Conservation (phyloP, 1,140 invertebrate genomes). For the Bursaphelenchus mucronatus region DNA sequence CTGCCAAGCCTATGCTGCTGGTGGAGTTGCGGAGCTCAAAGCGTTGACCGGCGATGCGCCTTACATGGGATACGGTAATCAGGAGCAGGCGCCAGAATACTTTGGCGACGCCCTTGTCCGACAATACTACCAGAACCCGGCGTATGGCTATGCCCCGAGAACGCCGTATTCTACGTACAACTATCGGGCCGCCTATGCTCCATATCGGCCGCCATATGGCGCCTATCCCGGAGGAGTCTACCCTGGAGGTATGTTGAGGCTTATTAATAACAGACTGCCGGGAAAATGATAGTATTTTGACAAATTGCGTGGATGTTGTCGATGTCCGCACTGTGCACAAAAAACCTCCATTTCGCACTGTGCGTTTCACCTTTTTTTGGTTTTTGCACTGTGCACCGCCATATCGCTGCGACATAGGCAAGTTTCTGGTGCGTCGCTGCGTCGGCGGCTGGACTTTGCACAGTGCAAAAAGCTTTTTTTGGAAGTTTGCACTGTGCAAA, state of each 20-base stretch:
- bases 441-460: too few species aligned
- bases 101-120: slow-evolving; percentile 30
- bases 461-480: too few species aligned
- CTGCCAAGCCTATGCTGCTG: slow-evolving; percentile 11
- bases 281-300: slow-evolving; percentile 5
- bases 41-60: slow-evolving; percentile 43
- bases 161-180: slow-evolving; percentile 17
- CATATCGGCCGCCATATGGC: slow-evolving; percentile 4
- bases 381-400: too few species aligned
- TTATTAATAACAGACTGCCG: neutral
- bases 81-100: slow-evolving; percentile 43
- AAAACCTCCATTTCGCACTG: too few species aligned
- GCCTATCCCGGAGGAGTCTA: slow-evolving; percentile 24
- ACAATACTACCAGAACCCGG: slow-evolving; percentile 25
- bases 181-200: neutral
- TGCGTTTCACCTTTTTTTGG: too few species aligned
- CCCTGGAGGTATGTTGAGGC: neutral
- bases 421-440: too few species aligned
- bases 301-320: too few species aligned
- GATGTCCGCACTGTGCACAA: too few species aligned
- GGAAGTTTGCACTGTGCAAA: too few species aligned
- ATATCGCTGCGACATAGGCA: too few species aligned
- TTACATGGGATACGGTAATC: slow-evolving; percentile 36
- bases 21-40: slow-evolving; percentile 35
- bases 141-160: slow-evolving; percentile 23